A percentile compares a stretch with the other conserved stretches of the same genome.
Conservation (phyloP, 2,888 invertebrate species). For the Chymomyza fuscimana region DNA sequence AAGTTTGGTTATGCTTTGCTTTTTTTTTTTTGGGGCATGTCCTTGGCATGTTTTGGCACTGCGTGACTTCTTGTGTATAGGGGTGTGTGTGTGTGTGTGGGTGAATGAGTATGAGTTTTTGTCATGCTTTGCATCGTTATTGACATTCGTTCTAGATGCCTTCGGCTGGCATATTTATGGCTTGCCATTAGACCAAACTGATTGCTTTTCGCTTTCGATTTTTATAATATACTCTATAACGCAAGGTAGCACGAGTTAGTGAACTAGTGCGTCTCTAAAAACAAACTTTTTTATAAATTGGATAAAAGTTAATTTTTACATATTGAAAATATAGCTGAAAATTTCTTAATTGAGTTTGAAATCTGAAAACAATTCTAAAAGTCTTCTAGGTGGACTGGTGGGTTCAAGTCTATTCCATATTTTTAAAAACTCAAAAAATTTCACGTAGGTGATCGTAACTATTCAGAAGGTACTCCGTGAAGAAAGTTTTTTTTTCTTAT, state of each 20-base stretch:
- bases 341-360: too few species aligned
- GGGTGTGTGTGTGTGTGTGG: conserved; percentile 5
- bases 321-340: too few species aligned
- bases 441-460: too few species aligned
- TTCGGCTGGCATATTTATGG: conserved; percentile 67
- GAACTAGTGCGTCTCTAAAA: neutral
- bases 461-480: too few species aligned
- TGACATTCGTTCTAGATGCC: conserved; percentile 15
- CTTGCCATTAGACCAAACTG: conserved; percentile 76
- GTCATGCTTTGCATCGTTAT: neutral
- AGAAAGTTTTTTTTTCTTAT: too few species aligned
- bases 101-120: neutral
- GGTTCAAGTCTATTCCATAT: too few species aligned
- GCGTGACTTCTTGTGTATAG: conserved; percentile 16
- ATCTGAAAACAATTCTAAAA: too few species aligned
- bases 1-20: conserved; percentile 21
- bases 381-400: too few species aligned
- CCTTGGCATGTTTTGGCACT: conserved; percentile 38
- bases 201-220: conserved; percentile 73
- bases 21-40: conserved; percentile 33
- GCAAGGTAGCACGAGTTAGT: neutral
- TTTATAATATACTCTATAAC: conserved; percentile 20
- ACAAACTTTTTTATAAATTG: too few species aligned
- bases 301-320: too few species aligned
- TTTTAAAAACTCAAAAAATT: too few species aligned